Conservation (phyloP, 1,140 invertebrate species). For the Tetramorium simillimum region DNA sequence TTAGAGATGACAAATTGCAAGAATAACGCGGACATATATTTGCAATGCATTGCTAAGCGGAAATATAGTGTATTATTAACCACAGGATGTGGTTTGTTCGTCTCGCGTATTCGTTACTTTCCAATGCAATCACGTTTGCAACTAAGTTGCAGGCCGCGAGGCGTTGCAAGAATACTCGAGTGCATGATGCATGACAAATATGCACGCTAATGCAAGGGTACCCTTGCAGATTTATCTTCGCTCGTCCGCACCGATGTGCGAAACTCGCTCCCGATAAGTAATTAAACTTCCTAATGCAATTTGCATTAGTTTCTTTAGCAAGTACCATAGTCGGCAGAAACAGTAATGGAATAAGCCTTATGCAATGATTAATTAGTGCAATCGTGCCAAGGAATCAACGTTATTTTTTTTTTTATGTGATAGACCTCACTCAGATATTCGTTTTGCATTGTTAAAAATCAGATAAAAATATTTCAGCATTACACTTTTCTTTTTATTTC, state of each 20-base stretch:
- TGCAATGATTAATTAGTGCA: conserved; percentile 32
- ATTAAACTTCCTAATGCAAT: conserved; percentile 60
- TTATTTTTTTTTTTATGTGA: not conserved
- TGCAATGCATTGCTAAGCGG: conserved; percentile 27
- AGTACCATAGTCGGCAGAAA: conserved; percentile 7
- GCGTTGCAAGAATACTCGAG: conserved; percentile 49
- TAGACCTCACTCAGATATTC: not conserved
- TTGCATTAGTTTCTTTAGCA: conserved; percentile 40
- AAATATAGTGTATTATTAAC: conserved; percentile 38
- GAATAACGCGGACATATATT: not conserved
- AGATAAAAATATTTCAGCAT: not conserved
- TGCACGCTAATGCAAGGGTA: conserved; percentile 49
- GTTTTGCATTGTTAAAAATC: not conserved
- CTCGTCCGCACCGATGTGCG: conserved; percentile 43
- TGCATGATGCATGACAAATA: conserved; percentile 60
- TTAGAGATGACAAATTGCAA: conserved; percentile 25
- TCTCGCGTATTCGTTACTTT: conserved; percentile 53
- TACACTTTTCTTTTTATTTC: not conserved
- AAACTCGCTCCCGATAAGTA: conserved; percentile 53
- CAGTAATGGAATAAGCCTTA: conserved; percentile 37
- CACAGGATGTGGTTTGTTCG: conserved; percentile 38
- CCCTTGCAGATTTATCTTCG: conserved; percentile 36
- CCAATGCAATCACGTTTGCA: conserved; percentile 35
- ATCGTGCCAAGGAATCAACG: conserved; percentile 9
- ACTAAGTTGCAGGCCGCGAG: conserved; percentile 44